Base-by-base conservation (phyloP, 2,797 vertebrate genomes). In the Apogon hyalosoma region DNA sequence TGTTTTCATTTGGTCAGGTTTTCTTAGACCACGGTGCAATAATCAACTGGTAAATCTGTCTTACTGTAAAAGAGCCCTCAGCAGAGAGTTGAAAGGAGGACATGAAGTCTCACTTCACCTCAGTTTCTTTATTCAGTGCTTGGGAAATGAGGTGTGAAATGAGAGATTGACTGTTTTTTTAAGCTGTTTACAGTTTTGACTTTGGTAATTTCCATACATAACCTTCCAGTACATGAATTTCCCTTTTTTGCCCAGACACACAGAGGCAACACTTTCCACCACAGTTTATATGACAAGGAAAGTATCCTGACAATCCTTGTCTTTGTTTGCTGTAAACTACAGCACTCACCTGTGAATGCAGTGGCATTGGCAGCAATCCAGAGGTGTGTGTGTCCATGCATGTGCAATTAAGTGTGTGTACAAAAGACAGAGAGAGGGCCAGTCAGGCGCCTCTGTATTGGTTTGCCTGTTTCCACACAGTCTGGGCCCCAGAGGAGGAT, bases 331-430 rank as follows among this genome's bases (percentile, higher is more conserved):
- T 51, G 80, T 85, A 87, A 92, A 92, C 77, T 69, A 24, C 73
- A 59, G 65, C 59, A 7, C 79, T 93, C 92, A 93, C 93, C 93
- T 93, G 92, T 91, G 91, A 89, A 86, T 87, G 81, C 74, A 77
- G 73, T 53, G 67, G 79, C 64, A 55, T 52, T 92, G 90, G 91
- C 87, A 63, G 60, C 43, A 6, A 11, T 84, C 88, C 91, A 89
- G 58, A 66, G 16, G 19, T 51, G 59, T 72, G 61, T 21, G 45
- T 59, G 40, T 42, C 9, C 14, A 45, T 64, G 46, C 31, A 15
- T 54, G 52, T 56, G 65, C 14, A 8, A 54, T 55, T 42, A 19
- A 45, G 58, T 59, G 56, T 72, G 36, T 78, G 75, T 78, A 64
- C 68, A 70, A 65, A 72, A 82, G 71, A 76, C 63, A 77, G 66